Base-by-base conservation (phyloP, 2,888 invertebrate species). In the Ectobius pallidus region DNA sequence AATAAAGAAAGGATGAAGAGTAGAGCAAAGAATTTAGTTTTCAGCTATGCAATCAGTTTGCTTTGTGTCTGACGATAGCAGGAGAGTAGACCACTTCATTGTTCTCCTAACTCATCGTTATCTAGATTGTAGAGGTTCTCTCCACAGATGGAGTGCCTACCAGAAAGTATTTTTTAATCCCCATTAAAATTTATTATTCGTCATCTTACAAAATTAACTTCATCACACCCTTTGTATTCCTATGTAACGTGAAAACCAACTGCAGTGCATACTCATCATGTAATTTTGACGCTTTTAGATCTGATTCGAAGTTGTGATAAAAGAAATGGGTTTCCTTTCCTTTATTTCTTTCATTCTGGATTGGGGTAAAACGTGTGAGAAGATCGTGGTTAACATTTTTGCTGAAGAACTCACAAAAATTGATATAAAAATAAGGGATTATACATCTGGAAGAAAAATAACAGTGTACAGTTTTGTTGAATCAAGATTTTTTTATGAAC, bases 181-280 rank as follows among this genome's bases (percentile, higher is more conserved):
- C 65, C 65, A 65, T 71, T 65, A 71, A 49, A 71, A 71, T 63
- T 63, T 71, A 52, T 30, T 62, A 71, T 63, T 62, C 71, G 71
- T 71, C 71, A 71, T 71, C 63, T 71, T 71, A 46, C 65, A 49
- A 46, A 71, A 71, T 71, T 71, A 71, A 62, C 52, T 34, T 18
- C 18, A 49, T 25, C 34, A 42, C 61, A 46, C 32, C 49, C 65
- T 27, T 32, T 62, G 27, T 32, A 16, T 39, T 18, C 44, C 44
- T 25, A 3, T 44, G 44, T 44, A 25, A 58, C 30, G 58, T 30
- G 27, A 65, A 65, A 44, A 46, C 9, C 16, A 44, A 44, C 27
- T 20, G 9, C 34, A 3, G n/a, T n/a, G n/a, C n/a, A 22, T 4
- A 30, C 34, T 65, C 65, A 46, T 42, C 42, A 46, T 9, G 65